Conservation (phyloP, 2,113 vertebrate genomes). For the Hystrix cristata region DNA sequence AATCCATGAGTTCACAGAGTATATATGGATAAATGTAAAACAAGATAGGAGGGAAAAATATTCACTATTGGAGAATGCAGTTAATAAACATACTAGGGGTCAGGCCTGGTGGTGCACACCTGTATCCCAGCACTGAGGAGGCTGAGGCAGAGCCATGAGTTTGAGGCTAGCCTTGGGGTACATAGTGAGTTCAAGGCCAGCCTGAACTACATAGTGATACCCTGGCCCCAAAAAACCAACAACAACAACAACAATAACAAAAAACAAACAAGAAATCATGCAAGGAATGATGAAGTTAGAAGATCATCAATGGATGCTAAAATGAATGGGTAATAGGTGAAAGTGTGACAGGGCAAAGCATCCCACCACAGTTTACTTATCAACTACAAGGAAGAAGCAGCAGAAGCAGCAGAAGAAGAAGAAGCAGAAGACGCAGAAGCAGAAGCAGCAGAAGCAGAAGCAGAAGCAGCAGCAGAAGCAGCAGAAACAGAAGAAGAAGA, state of each 20-base stretch:
- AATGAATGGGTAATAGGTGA: background rate
- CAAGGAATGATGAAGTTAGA: background rate
- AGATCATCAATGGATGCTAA: background rate
- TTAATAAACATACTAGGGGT: background rate
- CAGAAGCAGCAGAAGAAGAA: background rate
- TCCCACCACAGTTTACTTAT: background rate
- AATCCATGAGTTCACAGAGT: background rate
- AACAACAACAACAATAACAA: too few relatives aligned
- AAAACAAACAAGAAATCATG: background rate
- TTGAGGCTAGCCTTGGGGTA: background rate
- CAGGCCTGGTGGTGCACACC: background rate
- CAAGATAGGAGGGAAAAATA: background rate
- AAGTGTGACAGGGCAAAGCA: background rate
- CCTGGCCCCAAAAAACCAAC: background rate
- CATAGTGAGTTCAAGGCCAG: background rate
- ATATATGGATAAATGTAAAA: background rate
- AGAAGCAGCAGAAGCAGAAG: too few relatives aligned
- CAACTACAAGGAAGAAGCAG: background rate
- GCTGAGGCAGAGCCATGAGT: background rate
- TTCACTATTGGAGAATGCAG: background rate
- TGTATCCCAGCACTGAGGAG: background rate
- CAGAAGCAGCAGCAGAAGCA: too few relatives aligned
- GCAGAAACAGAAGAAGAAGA: too few relatives aligned
- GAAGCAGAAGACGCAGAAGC: too few relatives aligned
- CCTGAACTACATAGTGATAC: background rate